phyloP scores from a whole-genome alignment of 2,113 vertebrate genomes.

The Vanacampus margaritifer region DNA sequence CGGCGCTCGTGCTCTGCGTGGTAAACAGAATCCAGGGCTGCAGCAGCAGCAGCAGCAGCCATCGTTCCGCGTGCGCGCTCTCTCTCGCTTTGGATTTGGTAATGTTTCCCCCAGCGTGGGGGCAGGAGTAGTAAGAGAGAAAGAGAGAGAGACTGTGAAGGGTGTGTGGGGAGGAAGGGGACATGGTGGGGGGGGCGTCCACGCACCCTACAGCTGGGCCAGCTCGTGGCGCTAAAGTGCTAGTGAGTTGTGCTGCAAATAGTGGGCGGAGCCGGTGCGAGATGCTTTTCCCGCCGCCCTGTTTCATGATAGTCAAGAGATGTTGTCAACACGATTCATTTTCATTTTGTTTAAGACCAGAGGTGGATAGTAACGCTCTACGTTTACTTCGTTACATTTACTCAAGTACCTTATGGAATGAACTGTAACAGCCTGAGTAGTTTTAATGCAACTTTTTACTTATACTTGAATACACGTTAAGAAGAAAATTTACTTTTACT shows the following conservation, averaged over 20 bases:
- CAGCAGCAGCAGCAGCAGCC: slow-evolving; percentile 49
- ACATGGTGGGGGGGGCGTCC: slow-evolving; percentile 17
- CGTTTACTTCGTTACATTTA: no score
- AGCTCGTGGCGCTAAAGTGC: slow-evolving; percentile 52
- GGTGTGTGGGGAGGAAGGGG: neutral
- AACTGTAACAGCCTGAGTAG: no score
- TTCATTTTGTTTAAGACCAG: no score
- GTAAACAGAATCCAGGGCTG: slow-evolving; percentile 49
- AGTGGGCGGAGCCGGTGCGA: slow-evolving; percentile 71
- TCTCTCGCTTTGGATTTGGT: slow-evolving; percentile 45
- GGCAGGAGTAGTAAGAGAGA: slow-evolving; percentile 21
- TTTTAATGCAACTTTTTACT: no score
- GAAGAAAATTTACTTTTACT: no score
- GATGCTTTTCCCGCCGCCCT: slow-evolving; percentile 43
- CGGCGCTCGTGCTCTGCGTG: slow-evolving; percentile 37
- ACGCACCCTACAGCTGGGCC: slow-evolving; percentile 62
- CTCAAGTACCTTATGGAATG: no score
- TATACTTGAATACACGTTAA: no score
- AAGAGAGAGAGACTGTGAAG: neutral
- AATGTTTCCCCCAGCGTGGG: slow-evolving; percentile 44
- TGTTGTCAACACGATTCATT: no score
- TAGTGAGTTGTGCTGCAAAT: slow-evolving; percentile 60
- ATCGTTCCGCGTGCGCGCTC: slow-evolving; percentile 57
- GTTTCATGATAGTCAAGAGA: slow-evolving; percentile 3
- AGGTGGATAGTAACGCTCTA: no score